Conservation (phyloP, 2,797 vertebrate species). For the Lophius americanus region DNA sequence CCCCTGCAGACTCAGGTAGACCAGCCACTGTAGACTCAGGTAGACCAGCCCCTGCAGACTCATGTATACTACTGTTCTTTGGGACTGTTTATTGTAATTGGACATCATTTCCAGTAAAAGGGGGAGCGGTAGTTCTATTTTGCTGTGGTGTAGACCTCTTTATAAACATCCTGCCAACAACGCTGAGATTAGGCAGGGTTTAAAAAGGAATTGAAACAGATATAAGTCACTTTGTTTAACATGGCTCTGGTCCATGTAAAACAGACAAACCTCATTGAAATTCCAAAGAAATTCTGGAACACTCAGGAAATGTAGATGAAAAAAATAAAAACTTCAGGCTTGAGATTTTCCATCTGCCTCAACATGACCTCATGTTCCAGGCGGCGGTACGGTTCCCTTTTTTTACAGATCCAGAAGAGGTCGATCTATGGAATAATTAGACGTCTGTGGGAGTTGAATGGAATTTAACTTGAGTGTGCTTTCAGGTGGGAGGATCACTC, state of each 20-base stretch:
- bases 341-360: constrained; percentile 22
- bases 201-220: constrained; percentile 24
- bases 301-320: constrained; percentile 47
- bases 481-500: constrained; percentile 29
- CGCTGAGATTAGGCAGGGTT: constrained; percentile 31
- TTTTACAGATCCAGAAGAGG: neutral
- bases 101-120: too few relatives aligned
- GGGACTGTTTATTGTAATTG: too few relatives aligned
- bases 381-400: neutral
- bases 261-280: constrained; percentile 58
- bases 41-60: too few relatives aligned
- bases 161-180: neutral
- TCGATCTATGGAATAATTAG: constrained; percentile 15
- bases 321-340: neutral
- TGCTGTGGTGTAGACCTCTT: constrained; percentile 21
- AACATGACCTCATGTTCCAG: constrained; percentile 10
- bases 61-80: too few relatives aligned
- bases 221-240: neutral
- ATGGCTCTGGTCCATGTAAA: constrained; percentile 33
- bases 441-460: constrained; percentile 46
- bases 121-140: too few relatives aligned
- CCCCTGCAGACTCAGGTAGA: too few relatives aligned
- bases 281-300: constrained; percentile 64
- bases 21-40: too few relatives aligned
- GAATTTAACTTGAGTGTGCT: constrained; percentile 49